Percentiles rank a stretch among this genome's conserved stretches.
These are phyloP conservation scores for Drosophila buzzatii DNA, from an alignment of 2,888 invertebrate species.

Conservation along the genomic window DNA sequence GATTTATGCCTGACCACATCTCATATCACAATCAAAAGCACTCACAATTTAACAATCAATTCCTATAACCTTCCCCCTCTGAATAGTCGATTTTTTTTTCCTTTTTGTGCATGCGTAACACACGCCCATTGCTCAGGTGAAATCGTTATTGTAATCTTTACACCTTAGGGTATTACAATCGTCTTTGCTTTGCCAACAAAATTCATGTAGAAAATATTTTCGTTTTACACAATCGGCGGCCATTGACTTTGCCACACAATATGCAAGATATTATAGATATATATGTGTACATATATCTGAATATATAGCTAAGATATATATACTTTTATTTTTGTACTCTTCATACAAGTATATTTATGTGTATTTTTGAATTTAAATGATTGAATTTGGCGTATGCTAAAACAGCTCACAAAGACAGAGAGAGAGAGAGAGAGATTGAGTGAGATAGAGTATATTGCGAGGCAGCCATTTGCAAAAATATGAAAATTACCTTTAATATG, in stretches of 20 bases:
- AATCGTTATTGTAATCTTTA: slow-evolving; percentile 7
- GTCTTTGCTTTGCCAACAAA: slow-evolving; percentile 14
- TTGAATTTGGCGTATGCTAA: slow-evolving; percentile 70
- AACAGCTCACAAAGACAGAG: neutral
- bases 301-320: slow-evolving; percentile 10
- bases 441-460: slow-evolving; percentile 19
- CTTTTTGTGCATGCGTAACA: neutral
- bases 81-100: neutral
- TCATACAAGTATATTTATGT: slow-evolving; percentile 61
- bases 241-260: slow-evolving; percentile 54
- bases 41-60: neutral
- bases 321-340: slow-evolving; percentile 26
- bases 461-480: slow-evolving; percentile 75
- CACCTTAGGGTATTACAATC: slow-evolving; percentile 34
- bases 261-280: neutral
- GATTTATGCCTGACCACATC: neutral
- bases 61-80: neutral
- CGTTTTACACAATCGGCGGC: slow-evolving; percentile 33
- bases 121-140: neutral
- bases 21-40: neutral
- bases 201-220: slow-evolving; percentile 29
- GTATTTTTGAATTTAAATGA: slow-evolving; percentile 76
- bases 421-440: slow-evolving; percentile 10
- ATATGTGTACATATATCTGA: neutral
- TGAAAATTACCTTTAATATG: slow-evolving; percentile 81